Evolutionary conservation across 2,888 invertebrate genomes (phyloP).

Genomic region (Drosophila atroscutellata): DNA sequence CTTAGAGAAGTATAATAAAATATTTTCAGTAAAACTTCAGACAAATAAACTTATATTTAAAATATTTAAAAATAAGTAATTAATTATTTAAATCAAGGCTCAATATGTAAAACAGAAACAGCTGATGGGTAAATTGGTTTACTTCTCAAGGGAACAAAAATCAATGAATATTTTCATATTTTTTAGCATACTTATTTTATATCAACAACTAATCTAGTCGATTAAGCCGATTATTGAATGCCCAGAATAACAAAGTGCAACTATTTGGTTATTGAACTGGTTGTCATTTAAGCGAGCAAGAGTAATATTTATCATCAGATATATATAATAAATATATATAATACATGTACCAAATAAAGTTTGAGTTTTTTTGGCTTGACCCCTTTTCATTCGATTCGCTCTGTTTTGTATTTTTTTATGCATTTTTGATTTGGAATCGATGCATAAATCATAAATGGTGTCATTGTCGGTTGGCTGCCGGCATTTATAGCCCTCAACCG

Average conservation of each 20-base stretch:
- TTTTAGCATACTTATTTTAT: not conserved
- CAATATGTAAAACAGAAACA: not conserved
- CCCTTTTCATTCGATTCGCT: constrained; percentile 37
- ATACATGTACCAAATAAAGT: not conserved
- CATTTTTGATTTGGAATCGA: constrained; percentile 67
- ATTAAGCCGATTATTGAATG: constrained; percentile 27
- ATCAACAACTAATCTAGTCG: constrained; percentile 13
- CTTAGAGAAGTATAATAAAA: not conserved
- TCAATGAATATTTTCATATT: not conserved
- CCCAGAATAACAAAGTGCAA: constrained; percentile 41
- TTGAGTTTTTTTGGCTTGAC: constrained; percentile 13
- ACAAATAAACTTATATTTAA: not conserved
- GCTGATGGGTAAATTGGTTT: not conserved
- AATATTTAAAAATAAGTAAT: not conserved
- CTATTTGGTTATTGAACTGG: constrained; percentile 67
- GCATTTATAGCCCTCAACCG: constrained; percentile 33
- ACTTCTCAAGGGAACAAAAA: not conserved
- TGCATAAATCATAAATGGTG: constrained; percentile 74
- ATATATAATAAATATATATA: constrained; percentile 38
- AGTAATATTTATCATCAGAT: constrained; percentile 64
- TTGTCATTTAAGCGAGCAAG: constrained; percentile 60
- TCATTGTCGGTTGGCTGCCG: constrained; percentile 62
- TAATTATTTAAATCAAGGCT: not conserved
- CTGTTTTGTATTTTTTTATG: constrained; percentile 16
- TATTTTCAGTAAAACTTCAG: not conserved